A percentile compares a stretch with the other conserved stretches of the same genome.
Conservation (phyloP, 37 sponge, comb jelly and placozoan genomes). For the Chondrosia reniformis region DNA sequence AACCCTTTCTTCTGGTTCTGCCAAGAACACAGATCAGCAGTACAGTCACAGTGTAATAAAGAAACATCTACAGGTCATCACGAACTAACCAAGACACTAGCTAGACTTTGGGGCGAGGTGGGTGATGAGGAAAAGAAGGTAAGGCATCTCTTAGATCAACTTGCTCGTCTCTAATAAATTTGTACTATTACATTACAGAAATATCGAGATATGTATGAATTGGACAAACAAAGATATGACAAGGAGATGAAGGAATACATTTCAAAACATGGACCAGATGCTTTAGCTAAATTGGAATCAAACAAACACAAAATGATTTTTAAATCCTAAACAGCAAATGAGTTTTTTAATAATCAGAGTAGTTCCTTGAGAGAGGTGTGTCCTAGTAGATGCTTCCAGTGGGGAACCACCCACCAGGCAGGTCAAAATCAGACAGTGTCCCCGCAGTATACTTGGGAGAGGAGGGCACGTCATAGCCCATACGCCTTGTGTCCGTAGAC, state of each 20-base stretch:
- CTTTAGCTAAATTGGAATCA: background rate
- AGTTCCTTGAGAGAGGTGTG: too few relatives aligned
- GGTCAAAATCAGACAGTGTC: background rate
- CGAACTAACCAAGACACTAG: conserved; percentile 72
- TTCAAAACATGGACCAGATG: background rate
- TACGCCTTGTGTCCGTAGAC: background rate
- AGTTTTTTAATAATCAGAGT: too few relatives aligned
- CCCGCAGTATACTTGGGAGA: too few relatives aligned
- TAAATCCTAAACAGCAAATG: too few relatives aligned
- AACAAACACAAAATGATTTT: too few relatives aligned
- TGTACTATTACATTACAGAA: conserved; percentile 16
- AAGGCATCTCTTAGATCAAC: background rate
- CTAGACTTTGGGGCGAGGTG: conserved; percentile 61
- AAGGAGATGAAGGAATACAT: conserved; percentile 57
- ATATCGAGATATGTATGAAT: conserved; percentile 58
- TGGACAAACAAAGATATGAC: conserved; percentile 64
- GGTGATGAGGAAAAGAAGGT: conserved; percentile 65
- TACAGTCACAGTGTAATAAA: conserved; percentile 46
- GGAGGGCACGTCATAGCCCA: too few relatives aligned
- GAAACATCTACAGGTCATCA: conserved; percentile 64
- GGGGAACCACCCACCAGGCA: too few relatives aligned
- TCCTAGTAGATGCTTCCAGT: too few relatives aligned
- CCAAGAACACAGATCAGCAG: conserved; percentile 50
- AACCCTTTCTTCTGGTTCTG: conserved; percentile 86
- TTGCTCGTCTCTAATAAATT: background rate